Conservation (phyloP, 2,888 invertebrate genomes). For the Synergus gifuensis region DNA sequence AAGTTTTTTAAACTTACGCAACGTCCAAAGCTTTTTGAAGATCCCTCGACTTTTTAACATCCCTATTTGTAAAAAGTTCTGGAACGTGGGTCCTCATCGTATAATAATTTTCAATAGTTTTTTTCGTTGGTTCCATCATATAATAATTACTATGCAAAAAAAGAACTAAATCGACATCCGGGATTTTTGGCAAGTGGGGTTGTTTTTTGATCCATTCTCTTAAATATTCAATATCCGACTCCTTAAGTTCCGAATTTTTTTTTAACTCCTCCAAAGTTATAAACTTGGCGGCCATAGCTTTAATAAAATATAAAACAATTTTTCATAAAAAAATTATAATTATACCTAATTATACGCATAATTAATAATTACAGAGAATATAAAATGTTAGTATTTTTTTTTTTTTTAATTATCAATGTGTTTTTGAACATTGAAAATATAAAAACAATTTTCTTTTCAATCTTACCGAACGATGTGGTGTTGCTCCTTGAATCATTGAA, state of each 20-base stretch:
- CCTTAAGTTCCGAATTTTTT: slow-evolving; percentile 82
- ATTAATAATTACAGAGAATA: background rate
- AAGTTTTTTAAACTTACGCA: slow-evolving; percentile 77
- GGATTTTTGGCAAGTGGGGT: slow-evolving; percentile 82
- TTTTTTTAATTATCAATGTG: background rate
- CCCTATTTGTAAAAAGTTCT: slow-evolving; percentile 71
- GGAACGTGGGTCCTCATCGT: slow-evolving; percentile 84
- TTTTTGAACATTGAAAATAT: background rate
- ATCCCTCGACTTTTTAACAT: slow-evolving; percentile 78
- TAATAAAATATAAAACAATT: background rate
- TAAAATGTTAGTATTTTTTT: background rate
- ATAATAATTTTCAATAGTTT: slow-evolving; percentile 84
- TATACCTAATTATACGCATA: background rate
- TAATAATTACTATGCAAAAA: slow-evolving; percentile 85
- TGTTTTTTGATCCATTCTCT: slow-evolving; percentile 84
- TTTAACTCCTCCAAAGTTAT: slow-evolving; percentile 80
- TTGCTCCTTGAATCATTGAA: background rate
- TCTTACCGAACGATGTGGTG: background rate
- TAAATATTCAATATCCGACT: slow-evolving; percentile 81
- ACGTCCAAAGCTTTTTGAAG: slow-evolving; percentile 78
- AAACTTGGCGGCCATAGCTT: background rate
- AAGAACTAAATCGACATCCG: slow-evolving; percentile 82
- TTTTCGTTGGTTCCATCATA: slow-evolving; percentile 84
- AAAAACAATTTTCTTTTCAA: background rate
- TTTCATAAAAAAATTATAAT: background rate